Conservation (phyloP, 2,113 vertebrate genomes). For the Arothron firmamentum region DNA sequence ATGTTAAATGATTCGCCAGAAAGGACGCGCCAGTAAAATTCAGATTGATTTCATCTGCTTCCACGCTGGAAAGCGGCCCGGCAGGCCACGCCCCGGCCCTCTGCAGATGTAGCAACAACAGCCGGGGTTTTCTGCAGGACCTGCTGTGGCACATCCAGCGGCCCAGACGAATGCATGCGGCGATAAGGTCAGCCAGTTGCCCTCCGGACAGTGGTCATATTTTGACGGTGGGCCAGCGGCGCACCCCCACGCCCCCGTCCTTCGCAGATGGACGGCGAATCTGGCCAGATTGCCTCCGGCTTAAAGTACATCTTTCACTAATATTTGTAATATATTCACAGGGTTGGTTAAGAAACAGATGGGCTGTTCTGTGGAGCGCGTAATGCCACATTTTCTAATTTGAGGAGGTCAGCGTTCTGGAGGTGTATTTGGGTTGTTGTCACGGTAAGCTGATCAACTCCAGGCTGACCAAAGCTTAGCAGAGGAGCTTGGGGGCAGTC, state of each 20-base stretch:
- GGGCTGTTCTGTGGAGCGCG: constrained; percentile 37
- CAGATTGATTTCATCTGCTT: constrained; percentile 5
- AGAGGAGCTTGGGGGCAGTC: constrained; percentile 48
- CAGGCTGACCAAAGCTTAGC: constrained; percentile 53
- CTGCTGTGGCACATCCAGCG: constrained; percentile 38
- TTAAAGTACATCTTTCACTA: constrained; percentile 34
- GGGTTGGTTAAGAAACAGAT: constrained; percentile 54
- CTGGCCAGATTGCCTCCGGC: constrained; percentile 49
- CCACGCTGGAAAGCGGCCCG: constrained; percentile 10
- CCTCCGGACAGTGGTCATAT: constrained; percentile 50
- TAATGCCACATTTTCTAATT: constrained; percentile 48
- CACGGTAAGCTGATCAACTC: constrained; percentile 59
- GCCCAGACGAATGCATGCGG: constrained; percentile 31
- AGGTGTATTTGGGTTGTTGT: constrained; percentile 64
- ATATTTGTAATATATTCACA: constrained; percentile 53
- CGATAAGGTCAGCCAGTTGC: constrained; percentile 64
- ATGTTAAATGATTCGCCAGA: constrained; percentile 6
- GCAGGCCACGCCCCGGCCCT: constrained; percentile 14
- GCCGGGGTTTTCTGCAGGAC: constrained; percentile 23
- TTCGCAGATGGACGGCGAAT: constrained; percentile 59
- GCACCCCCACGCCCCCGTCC: constrained; percentile 23
- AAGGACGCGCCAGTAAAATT: constrained; percentile 4
- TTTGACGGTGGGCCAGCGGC: constrained; percentile 54
- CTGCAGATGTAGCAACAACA: constrained; percentile 45
- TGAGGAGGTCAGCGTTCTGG: constrained; percentile 36